These are phyloP conservation scores for Autographa gamma DNA, from an alignment of 2,888 invertebrate genomes.

Conservation along the genomic window DNA sequence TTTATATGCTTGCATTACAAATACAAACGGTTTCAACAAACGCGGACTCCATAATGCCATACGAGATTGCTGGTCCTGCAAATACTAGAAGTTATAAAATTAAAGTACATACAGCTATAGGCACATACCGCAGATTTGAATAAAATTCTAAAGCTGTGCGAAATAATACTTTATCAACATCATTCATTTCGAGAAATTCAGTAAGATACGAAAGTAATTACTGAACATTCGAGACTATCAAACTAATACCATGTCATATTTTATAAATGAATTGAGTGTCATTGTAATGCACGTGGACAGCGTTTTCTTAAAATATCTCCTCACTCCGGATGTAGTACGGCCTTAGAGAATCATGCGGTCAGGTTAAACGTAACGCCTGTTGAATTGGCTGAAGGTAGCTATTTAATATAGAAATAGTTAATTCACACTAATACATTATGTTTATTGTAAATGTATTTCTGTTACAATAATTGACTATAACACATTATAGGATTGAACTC, in stretches of 20 bases:
- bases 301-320: background rate
- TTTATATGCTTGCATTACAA: conserved; percentile 44
- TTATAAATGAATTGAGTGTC: background rate
- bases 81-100: conserved; percentile 20
- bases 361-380: background rate
- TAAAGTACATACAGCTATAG: background rate
- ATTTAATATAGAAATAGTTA: conserved; percentile 56
- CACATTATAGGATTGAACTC: conserved; percentile 67
- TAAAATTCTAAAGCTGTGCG: conserved; percentile 46
- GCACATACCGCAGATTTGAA: conserved; percentile 3
- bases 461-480: background rate
- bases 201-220: background rate
- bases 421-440: conserved; percentile 57
- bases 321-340: background rate
- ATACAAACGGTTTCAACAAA: conserved; percentile 39
- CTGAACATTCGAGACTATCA: background rate
- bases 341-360: background rate
- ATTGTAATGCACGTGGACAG: background rate
- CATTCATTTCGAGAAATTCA: background rate
- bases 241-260: background rate
- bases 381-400: background rate
- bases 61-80: conserved; percentile 15
- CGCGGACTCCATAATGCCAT: conserved; percentile 8
- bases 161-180: conserved; percentile 19
- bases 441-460: background rate